A percentile compares a stretch with the other conserved stretches of the same genome.
Conservation (phyloP, 2,888 invertebrate species). For the Gari tellinella region DNA sequence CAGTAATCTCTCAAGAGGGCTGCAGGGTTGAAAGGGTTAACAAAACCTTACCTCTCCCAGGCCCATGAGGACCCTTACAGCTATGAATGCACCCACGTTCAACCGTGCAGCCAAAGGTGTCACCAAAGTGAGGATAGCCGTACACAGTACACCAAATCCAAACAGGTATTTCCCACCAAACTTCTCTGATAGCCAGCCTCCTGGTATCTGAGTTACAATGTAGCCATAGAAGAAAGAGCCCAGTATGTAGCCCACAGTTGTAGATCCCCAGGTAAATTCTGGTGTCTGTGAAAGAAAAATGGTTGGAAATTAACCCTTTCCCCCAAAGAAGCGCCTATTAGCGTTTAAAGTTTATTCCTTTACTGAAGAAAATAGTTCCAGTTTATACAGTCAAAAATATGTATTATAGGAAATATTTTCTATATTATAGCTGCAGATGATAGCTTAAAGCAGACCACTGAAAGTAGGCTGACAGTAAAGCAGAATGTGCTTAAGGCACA, state of each 20-base stretch:
- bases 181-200: conserved; percentile 88
- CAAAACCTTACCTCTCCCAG: conserved; percentile 90
- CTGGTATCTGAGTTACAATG: conserved; percentile 82
- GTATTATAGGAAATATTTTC: no score
- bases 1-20: no score
- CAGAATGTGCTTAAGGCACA: no score
- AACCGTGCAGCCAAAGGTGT: conserved; percentile 91
- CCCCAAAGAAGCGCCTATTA: no score
- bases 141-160: conserved; percentile 92
- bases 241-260: conserved; percentile 79
- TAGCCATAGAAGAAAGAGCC: conserved; percentile 84
- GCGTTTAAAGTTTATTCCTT: no score
- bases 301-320: no score
- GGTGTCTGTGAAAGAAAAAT: conserved; percentile 64
- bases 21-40: no score
- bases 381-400: no score
- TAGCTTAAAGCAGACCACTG: no score
- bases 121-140: conserved; percentile 91
- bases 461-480: no score
- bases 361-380: no score
- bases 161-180: conserved; percentile 95
- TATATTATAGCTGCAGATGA: no score
- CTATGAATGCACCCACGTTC: conserved; percentile 90
- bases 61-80: conserved; percentile 91
- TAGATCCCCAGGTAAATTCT: conserved; percentile 80